Base-by-base conservation (phyloP, 2,797 vertebrate species). In the Benthosema pterotum region DNA sequence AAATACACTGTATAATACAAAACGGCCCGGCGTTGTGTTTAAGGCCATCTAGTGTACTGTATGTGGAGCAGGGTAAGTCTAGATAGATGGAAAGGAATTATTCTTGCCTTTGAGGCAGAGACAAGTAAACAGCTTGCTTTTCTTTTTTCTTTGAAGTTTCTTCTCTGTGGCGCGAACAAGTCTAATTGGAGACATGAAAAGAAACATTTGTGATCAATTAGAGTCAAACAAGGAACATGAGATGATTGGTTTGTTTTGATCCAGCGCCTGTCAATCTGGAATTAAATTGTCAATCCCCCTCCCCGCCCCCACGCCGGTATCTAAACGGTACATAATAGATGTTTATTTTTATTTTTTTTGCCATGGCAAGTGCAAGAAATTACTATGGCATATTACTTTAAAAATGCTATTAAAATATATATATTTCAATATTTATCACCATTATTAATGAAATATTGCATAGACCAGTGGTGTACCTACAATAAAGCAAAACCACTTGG, bases 121-220 rank as follows among this genome's bases (percentile, higher is more conserved):
- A 69, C 65, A 61, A 86, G 87, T 83, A 87, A 89, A 91, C 76
- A 87, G 59, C 69, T 45, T 59, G 19, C 72, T 69, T 79, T 80
- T 22, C 22, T n/a, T 66, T 68, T 72, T 78, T 82, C 88, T 91
- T 91, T 92, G 87, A 92, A 90, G 83, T 86, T 69, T 63, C 80
- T 61, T 78, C 68, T 86, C 59, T 59, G 47, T 63, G 75, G 77
- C 65, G 71, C 61, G 71, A 70, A 79, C 75, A 61, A 72, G 71
- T 75, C 63, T 86, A 86, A 90, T 84, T 82, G 65, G 77, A 82
- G 83, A 87, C 69, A 85, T 72, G 52, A 71, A 87, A 87, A 74
- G 43, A 72, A 68, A 64, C 63, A 64, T 67, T 73, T 87, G 77
- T 69, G 70, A 88, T 87, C 64, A 80, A 71, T 80, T 78, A 57